Percentiles rank a stretch among this genome's conserved stretches.
Evolutionary conservation across 2,797 vertebrate species (phyloP).

Genomic region (Danionella dracula): DNA sequence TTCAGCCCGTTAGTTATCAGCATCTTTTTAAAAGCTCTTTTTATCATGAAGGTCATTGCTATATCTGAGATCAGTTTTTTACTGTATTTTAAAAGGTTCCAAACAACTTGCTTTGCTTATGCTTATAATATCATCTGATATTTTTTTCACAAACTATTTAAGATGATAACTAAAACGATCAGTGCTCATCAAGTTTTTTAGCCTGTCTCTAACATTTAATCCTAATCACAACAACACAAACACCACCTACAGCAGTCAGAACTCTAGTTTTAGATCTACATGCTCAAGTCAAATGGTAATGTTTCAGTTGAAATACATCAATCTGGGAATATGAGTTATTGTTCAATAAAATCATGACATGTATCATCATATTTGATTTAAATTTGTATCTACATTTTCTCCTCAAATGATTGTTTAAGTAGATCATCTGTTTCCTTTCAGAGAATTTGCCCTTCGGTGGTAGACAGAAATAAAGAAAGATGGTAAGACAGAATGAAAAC

Average conservation of each 20-base stretch:
- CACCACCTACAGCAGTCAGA: no score
- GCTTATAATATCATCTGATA: no score
- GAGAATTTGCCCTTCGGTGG: neutral
- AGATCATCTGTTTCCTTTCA: neutral
- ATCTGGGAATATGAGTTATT: neutral
- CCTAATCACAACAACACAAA: no score
- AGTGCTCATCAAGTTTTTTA: no score
- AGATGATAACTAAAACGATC: no score
- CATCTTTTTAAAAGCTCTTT: neutral
- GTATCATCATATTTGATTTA: neutral
- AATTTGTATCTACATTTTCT: neutral
- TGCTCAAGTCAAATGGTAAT: no score
- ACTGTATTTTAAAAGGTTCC: neutral
- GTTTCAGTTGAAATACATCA: no score
- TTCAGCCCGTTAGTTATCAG: neutral
- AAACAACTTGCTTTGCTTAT: neutral
- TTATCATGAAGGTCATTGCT: neutral
- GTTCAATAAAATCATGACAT: neutral
- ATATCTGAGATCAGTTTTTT: neutral
- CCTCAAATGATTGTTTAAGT: neutral
- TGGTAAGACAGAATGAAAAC: neutral
- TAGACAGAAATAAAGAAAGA: neutral
- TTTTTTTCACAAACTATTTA: no score
- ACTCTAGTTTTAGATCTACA: no score
- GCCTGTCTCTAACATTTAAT: no score